These are phyloP conservation scores for Dicaeum eximium DNA, from an alignment of 2,113 vertebrate species.

Conservation along the genomic window DNA sequence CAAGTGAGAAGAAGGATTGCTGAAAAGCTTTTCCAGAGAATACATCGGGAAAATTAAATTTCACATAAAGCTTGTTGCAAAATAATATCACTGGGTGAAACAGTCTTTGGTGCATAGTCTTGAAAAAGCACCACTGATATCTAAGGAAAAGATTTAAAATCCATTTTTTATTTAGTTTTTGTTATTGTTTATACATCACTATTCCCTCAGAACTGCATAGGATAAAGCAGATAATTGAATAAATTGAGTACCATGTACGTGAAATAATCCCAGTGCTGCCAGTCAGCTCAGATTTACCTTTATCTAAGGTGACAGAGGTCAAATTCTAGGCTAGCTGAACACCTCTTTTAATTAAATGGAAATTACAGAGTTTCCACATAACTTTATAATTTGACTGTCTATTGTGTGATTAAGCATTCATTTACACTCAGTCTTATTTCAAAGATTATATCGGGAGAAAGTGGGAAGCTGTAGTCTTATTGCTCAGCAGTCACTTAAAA, in stretches of 20 bases:
- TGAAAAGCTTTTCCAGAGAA: not conserved
- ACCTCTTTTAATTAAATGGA: constrained; percentile 39
- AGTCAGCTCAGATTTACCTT: not conserved
- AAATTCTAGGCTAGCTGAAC: not conserved
- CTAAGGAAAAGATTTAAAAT: not conserved
- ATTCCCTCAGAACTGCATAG: not conserved
- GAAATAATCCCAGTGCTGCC: not conserved
- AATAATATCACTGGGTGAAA: not conserved
- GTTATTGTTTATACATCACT: not conserved
- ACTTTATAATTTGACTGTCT: not conserved
- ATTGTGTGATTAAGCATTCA: constrained; percentile 7
- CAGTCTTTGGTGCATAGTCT: not conserved
- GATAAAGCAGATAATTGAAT: not conserved
- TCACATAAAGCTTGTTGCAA: not conserved
- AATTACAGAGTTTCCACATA: constrained; percentile 18
- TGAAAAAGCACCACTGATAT: not conserved
- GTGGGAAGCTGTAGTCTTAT: not conserved
- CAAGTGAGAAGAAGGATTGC: not conserved
- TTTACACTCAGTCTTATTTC: not conserved
- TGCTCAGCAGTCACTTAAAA: not conserved
- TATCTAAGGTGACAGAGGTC: not conserved
- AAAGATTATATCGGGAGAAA: constrained; percentile 21
- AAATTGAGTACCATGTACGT: not conserved
- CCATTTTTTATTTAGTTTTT: not conserved
- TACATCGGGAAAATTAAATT: not conserved